phyloP scores from a whole-genome alignment of 2,113 vertebrate genomes.

The Emydura subglobosa region DNA sequence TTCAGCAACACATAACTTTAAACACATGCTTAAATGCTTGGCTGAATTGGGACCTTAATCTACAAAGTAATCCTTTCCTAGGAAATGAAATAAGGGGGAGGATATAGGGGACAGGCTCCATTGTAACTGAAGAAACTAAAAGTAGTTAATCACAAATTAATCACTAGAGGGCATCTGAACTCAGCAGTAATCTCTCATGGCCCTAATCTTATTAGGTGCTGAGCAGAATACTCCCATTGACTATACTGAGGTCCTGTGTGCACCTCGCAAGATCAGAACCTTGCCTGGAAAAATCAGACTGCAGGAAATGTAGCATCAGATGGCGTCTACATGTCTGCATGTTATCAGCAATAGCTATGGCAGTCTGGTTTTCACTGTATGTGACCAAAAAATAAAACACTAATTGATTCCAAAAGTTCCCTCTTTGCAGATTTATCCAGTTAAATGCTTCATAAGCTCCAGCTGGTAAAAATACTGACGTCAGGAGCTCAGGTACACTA shows the following conservation, averaged over 20 bases:
- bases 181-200: background rate
- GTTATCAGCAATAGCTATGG: too few species aligned
- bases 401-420: background rate
- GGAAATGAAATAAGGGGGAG: background rate
- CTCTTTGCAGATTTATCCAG: background rate
- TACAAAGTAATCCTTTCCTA: background rate
- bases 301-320: background rate
- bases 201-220: too few species aligned
- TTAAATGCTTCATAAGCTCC: background rate
- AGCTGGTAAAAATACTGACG: background rate
- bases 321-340: background rate
- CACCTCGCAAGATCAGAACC: background rate
- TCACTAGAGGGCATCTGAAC: background rate
- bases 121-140: background rate
- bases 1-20: background rate
- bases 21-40: background rate
- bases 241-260: background rate
- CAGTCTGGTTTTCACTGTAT: too few species aligned
- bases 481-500: background rate
- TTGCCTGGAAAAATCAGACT: background rate
- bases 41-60: background rate
- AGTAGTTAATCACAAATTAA: rapidly evolving
- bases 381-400: background rate
- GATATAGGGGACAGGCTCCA: background rate
- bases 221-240: background rate